phyloP scores from a whole-genome alignment of 2,113 vertebrate genomes.

The Macaca fascicularis region T2T-MFA8v1.1 NC_088375.1:217740001-217740500 shows the following conservation, averaged over 20 bases:
- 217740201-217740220: not conserved
- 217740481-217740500: not conserved
- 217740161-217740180: too few species aligned
- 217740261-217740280: not conserved
- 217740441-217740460: not conserved
- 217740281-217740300: not conserved
- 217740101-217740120: not conserved
- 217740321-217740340: accelerated
- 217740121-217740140: not conserved
- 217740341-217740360: accelerated
- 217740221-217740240: not conserved
- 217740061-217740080: not conserved
- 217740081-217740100: not conserved
- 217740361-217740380: not conserved
- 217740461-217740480: not conserved
- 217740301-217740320: accelerated
- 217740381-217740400: accelerated
- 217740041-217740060: not conserved
- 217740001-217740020: not conserved
- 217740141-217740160: not conserved
- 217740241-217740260: not conserved
- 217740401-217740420: accelerated
- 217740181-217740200: too few species aligned
- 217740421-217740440: not conserved
- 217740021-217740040: not conserved